phyloP scores from a whole-genome alignment of 2,888 invertebrate species.

The Dilophus febrilis region DNA sequence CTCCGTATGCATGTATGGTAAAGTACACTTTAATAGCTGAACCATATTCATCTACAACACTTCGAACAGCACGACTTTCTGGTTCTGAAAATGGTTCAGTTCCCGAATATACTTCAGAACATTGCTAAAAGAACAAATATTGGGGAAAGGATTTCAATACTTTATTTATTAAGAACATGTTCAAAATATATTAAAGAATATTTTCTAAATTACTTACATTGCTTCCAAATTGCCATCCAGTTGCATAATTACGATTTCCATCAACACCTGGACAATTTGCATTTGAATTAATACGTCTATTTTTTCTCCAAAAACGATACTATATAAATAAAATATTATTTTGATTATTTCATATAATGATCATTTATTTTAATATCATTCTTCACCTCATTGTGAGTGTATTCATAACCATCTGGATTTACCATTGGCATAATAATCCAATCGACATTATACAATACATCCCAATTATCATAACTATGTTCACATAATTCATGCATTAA shows the following conservation, averaged over 20 bases:
- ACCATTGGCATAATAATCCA: conserved; percentile 47
- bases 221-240: conserved; percentile 42
- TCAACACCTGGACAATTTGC: conserved; percentile 48
- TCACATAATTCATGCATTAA: conserved; percentile 40
- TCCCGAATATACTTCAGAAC: conserved; percentile 44
- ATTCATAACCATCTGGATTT: conserved; percentile 58
- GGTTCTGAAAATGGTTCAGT: conserved; percentile 43
- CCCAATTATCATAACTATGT: conserved; percentile 31
- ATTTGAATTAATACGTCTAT: conserved; percentile 33
- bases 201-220: conserved; percentile 1
- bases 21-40: conserved; percentile 43
- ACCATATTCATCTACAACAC: conserved; percentile 35
- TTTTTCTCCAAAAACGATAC: conserved; percentile 46
- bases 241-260: conserved; percentile 58
- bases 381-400: conserved; percentile 32
- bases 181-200: conserved; percentile 21
- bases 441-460: conserved; percentile 40
- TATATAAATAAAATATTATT: conserved; percentile 13
- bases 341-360: conserved; percentile 21
- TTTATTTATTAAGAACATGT: not conserved
- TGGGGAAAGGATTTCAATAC: too few species aligned
- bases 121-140: conserved; percentile 19
- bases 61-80: conserved; percentile 41
- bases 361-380: conserved; percentile 6
- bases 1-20: conserved; percentile 58